Percentiles rank a stretch among this genome's conserved stretches.
These are phyloP conservation scores for Rhagonycha lutea DNA, from an alignment of 2,888 invertebrate genomes.

Conservation along the genomic window DNA sequence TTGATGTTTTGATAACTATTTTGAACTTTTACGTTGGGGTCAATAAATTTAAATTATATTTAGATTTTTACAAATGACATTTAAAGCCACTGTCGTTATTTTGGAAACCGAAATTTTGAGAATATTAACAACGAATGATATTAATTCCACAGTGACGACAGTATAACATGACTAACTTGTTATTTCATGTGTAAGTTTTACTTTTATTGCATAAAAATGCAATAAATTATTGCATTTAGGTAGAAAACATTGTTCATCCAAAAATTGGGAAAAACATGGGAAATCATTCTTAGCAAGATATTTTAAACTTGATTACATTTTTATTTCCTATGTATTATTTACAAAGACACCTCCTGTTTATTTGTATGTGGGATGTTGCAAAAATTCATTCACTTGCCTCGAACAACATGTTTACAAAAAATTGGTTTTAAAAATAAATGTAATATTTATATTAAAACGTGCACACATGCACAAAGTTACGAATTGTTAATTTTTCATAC, in stretches of 20 bases:
- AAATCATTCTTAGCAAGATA: not conserved
- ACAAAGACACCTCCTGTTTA: not conserved
- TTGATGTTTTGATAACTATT: not conserved
- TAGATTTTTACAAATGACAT: not conserved
- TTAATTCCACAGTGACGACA: not conserved
- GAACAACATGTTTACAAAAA: slow-evolving; percentile 1
- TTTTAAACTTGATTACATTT: not conserved
- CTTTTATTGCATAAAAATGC: not conserved
- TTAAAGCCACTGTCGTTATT: not conserved
- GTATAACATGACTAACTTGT: not conserved
- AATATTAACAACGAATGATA: not conserved
- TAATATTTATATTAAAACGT: slow-evolving; percentile 9
- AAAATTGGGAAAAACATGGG: not conserved
- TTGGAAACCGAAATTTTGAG: not conserved
- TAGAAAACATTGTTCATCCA: not conserved
- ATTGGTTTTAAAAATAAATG: not conserved
- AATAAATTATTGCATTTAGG: no score
- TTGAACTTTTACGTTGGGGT: not conserved
- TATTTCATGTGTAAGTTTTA: not conserved
- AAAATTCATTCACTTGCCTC: not conserved
- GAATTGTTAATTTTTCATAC: slow-evolving; percentile 19
- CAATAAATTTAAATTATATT: not conserved
- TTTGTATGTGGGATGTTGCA: not conserved
- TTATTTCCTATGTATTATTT: not conserved
- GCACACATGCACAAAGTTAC: slow-evolving; percentile 24